These are phyloP conservation scores for Caenorhabditis imperialis DNA, from an alignment of 2,888 invertebrate species.

Conservation along the genomic window DNA sequence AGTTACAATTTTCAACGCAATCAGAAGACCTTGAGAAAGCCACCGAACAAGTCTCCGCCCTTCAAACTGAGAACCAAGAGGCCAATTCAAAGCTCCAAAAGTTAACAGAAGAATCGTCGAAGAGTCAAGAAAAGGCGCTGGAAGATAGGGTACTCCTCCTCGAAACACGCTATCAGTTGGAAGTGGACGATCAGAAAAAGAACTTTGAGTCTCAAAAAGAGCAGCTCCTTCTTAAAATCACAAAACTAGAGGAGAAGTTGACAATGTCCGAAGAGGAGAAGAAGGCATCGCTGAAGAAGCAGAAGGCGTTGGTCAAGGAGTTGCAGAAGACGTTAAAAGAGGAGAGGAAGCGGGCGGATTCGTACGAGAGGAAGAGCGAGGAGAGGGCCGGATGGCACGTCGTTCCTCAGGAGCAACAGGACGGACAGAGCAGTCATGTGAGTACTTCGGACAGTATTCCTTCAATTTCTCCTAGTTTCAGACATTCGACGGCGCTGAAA, in stretches of 20 bases:
- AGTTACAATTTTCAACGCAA: no score
- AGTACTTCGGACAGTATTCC: neutral
- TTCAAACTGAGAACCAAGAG: no score
- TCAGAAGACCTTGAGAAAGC: neutral
- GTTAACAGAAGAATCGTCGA: neutral
- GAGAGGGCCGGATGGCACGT: conserved; percentile 63
- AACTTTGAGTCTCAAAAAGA: conserved; percentile 36
- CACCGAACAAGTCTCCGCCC: no score
- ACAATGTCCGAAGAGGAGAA: conserved; percentile 45
- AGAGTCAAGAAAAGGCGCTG: conserved; percentile 34
- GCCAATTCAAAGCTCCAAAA: no score
- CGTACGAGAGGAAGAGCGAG: conserved; percentile 59
- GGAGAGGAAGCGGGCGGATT: conserved; percentile 60
- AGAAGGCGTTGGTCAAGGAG: conserved; percentile 59
- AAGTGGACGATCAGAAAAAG: conserved; percentile 50
- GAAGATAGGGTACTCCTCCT: conserved; percentile 43
- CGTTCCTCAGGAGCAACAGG: conserved; percentile 49
- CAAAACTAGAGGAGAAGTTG: conserved; percentile 32
- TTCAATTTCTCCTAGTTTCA: conserved; percentile 7
- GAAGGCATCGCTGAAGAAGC: conserved; percentile 61
- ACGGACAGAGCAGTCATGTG: conserved; percentile 58
- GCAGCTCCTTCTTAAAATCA: conserved; percentile 6
- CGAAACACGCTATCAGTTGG: conserved; percentile 49
- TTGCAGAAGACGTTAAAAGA: conserved; percentile 63
- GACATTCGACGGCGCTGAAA: conserved; percentile 66